Evolutionary conservation across 2,113 vertebrate genomes (phyloP).

Genomic region (Anolis carolinensis): DNA sequence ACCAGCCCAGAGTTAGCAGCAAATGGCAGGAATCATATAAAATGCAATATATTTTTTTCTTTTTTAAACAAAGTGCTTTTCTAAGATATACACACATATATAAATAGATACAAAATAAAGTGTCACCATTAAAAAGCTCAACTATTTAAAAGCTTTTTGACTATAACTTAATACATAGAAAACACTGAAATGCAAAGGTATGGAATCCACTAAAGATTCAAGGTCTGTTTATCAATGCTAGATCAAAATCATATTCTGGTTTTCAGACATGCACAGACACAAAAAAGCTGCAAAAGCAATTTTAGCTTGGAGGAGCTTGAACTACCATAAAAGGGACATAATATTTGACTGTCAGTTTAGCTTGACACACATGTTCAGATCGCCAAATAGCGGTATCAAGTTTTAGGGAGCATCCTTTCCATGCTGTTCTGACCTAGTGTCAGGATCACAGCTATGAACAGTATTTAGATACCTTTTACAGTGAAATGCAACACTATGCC

Average conservation of each 20-base stretch:
- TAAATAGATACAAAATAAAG: constrained; percentile 94
- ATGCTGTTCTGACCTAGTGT: background rate
- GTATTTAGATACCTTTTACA: background rate
- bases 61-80: constrained; percentile 98
- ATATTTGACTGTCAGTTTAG: constrained; percentile 73
- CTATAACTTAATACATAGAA: constrained; percentile 85
- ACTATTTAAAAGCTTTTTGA: constrained; percentile 83
- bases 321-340: constrained; percentile 69
- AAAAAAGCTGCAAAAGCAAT: constrained; percentile 68
- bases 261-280: constrained; percentile 68
- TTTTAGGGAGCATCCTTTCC: constrained; percentile 34
- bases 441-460: constrained; percentile 9
- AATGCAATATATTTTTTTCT: constrained; percentile 79
- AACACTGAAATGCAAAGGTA: constrained; percentile 83
- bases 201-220: constrained; percentile 80
- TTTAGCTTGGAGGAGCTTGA: constrained; percentile 68
- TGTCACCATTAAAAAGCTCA: constrained; percentile 92
- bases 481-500: constrained; percentile 24
- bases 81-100: constrained; percentile 94
- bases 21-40: constrained; percentile 97
- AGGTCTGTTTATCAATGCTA: constrained; percentile 78
- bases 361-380: constrained; percentile 66
- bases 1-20: constrained; percentile 98
- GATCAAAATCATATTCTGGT: constrained; percentile 84
- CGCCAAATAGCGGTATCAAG: constrained; percentile 60